Percentiles rank a stretch among this genome's conserved stretches.
These are phyloP conservation scores for Chloroceryle inda DNA, from an alignment of 2,797 vertebrate genomes.

Conservation along the genomic window DNA sequence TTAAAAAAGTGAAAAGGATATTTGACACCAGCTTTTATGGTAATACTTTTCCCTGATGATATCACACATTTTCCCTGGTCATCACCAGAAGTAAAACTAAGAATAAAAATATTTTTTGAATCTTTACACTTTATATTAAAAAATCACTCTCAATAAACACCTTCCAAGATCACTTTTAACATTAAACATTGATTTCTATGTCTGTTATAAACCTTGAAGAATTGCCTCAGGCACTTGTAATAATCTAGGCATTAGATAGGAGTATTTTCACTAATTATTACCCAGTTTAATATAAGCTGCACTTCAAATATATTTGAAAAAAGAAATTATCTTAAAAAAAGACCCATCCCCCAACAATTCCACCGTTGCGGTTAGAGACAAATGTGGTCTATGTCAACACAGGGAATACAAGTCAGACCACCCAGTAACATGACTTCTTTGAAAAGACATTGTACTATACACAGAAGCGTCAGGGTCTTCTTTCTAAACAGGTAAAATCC, in stretches of 20 bases:
- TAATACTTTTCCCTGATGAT: not conserved
- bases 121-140: constrained; percentile 67
- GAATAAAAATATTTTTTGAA: constrained; percentile 25
- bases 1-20: not conserved
- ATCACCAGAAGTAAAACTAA: not conserved
- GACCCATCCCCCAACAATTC: not conserved
- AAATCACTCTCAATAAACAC: constrained; percentile 53
- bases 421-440: not conserved
- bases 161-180: constrained; percentile 63
- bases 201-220: constrained; percentile 56
- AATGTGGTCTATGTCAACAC: not conserved
- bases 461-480: not conserved
- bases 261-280: constrained; percentile 40
- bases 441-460: not conserved
- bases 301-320: constrained; percentile 23
- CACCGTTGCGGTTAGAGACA: not conserved
- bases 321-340: not conserved
- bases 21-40: not conserved
- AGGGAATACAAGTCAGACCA: not conserved
- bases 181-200: constrained; percentile 55
- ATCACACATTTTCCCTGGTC: not conserved
- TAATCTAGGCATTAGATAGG: constrained; percentile 64
- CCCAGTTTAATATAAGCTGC: not conserved
- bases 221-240: constrained; percentile 57
- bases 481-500: not conserved